These are phyloP conservation scores for Cinclus mexicanus DNA, from an alignment of 2,113 vertebrate species.

Conservation along the genomic window DNA sequence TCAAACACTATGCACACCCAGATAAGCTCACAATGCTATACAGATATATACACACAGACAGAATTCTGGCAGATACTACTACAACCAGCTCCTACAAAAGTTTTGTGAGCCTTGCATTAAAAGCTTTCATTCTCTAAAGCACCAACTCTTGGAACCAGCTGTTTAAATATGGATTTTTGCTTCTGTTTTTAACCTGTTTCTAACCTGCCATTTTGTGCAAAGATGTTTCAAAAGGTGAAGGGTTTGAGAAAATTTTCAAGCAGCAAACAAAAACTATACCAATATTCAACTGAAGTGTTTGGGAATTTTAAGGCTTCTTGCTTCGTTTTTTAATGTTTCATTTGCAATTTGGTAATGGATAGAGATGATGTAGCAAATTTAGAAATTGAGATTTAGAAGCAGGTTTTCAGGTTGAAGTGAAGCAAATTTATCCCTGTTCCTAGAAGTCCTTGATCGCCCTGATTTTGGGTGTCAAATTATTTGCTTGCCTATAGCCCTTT, in stretches of 20 bases:
- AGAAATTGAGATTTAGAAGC: neutral
- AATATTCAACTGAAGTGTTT: neutral
- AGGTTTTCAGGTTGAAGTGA: neutral
- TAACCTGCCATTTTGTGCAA: neutral
- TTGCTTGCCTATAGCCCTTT: neutral
- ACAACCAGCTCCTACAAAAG: neutral
- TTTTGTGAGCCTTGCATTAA: constrained; percentile 6
- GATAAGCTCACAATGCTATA: neutral
- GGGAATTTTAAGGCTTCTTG: neutral
- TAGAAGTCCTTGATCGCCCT: neutral
- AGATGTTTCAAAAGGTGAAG: neutral
- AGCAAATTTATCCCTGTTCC: neutral
- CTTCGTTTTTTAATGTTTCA: neutral
- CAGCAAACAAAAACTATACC: neutral
- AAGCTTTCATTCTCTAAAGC: constrained; percentile 8
- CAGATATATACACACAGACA: neutral
- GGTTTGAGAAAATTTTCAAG: neutral
- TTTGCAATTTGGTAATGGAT: neutral
- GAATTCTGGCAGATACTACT: neutral
- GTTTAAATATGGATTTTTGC: constrained; percentile 1
- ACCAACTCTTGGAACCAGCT: neutral
- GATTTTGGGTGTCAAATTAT: neutral
- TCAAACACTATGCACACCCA: neutral
- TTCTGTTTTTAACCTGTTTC: constrained; percentile 22
- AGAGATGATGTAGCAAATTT: neutral